Evolutionary conservation across 2,113 vertebrate species (phyloP).

Genomic region (Cheilinus undulatus): DNA sequence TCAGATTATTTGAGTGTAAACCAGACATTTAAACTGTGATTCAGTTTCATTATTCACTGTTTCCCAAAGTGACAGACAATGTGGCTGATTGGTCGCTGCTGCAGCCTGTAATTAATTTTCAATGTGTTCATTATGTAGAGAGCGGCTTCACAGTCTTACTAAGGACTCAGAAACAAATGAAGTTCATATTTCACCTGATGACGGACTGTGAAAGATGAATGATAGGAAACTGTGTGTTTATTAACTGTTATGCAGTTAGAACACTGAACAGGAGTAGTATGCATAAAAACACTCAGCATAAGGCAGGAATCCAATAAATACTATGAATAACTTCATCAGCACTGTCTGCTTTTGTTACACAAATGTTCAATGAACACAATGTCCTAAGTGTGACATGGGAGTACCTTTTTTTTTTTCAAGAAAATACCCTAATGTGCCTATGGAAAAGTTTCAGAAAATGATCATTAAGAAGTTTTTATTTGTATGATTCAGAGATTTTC

Average conservation of each 20-base stretch:
- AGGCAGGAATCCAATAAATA: too few species aligned
- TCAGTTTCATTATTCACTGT: background rate
- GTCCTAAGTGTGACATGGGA: too few species aligned
- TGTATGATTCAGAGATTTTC: too few species aligned
- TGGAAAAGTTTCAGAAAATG: too few species aligned
- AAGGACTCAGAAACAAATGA: slow-evolving; percentile 13
- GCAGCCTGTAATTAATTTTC: slow-evolving; percentile 26
- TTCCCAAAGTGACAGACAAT: slow-evolving; percentile 15
- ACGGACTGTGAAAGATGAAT: slow-evolving; percentile 1
- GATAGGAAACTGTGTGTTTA: background rate
- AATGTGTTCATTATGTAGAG: slow-evolving; percentile 33
- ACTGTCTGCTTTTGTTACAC: too few species aligned
- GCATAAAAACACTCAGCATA: too few species aligned
- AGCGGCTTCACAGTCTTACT: background rate
- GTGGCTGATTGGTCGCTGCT: slow-evolving; percentile 25
- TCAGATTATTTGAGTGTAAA: background rate
- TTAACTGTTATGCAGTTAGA: slow-evolving; percentile 18
- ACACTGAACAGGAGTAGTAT: background rate
- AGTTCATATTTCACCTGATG: slow-evolving; percentile 12
- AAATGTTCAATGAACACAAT: too few species aligned
- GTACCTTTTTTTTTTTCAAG: too few species aligned
- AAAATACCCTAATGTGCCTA: too few species aligned
- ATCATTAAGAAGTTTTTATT: too few species aligned
- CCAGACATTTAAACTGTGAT: background rate
- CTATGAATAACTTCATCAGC: too few species aligned